Conservation (phyloP, 2,888 invertebrate species). For the Dinocampus coccinellae region DNA sequence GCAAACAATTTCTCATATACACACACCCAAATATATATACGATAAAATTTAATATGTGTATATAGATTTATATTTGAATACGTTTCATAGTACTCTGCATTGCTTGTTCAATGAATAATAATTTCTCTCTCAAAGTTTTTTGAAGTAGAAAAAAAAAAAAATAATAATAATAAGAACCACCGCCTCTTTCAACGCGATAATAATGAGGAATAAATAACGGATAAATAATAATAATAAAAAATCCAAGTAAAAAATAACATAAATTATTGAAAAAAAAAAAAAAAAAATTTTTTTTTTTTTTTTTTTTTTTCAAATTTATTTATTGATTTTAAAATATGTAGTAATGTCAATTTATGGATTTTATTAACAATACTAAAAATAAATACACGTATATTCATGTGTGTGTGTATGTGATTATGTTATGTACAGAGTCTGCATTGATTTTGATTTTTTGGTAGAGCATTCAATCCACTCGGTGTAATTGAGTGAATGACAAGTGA, state of each 20-base stretch:
- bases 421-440: not conserved
- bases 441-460: not conserved
- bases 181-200: too few species aligned
- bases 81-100: not conserved
- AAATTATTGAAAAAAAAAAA: too few species aligned
- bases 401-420: too few species aligned
- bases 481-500: not conserved
- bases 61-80: not conserved
- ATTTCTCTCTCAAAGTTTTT: not conserved
- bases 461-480: not conserved
- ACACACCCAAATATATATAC: not conserved
- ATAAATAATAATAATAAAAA: too few species aligned
- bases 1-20: not conserved
- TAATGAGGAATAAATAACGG: too few species aligned
- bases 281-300: too few species aligned
- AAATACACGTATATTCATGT: not conserved
- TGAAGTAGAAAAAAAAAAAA: not conserved
- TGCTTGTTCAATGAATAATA: not conserved
- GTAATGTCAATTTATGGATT: not conserved
- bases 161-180: too few species aligned
- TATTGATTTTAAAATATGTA: too few species aligned
- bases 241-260: too few species aligned
- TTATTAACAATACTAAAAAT: not conserved
- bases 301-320: too few species aligned
- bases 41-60: not conserved